phyloP scores from a whole-genome alignment of 2,888 invertebrate genomes.

The Baccha elongata region DNA sequence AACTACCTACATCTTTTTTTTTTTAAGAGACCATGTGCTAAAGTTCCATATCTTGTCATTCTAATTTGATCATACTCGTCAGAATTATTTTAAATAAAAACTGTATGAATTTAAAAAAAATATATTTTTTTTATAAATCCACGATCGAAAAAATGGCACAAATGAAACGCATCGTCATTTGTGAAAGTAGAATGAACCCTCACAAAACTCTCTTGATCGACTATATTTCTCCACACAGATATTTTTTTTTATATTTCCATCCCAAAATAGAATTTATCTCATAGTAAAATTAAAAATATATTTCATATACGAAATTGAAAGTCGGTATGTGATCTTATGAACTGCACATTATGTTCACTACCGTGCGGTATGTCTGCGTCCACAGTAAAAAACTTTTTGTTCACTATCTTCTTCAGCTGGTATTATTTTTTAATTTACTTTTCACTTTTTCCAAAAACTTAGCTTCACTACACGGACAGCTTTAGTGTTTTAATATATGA shows the following conservation, averaged over 20 bases:
- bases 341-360: conserved; percentile 45
- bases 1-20: background rate
- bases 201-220: conserved; percentile 52
- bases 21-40: conserved; percentile 6
- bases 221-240: conserved; percentile 40
- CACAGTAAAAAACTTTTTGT: background rate
- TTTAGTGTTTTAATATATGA: conserved; percentile 42
- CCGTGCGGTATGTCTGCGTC: background rate
- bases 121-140: conserved; percentile 16
- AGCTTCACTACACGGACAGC: conserved; percentile 34
- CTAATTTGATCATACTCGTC: conserved; percentile 22
- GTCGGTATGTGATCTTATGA: background rate
- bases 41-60: conserved; percentile 26
- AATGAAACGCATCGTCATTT: conserved; percentile 51
- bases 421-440: conserved; percentile 14
- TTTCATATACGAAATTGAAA: background rate
- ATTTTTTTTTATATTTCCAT: conserved; percentile 32
- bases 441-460: conserved; percentile 47
- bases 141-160: conserved; percentile 44
- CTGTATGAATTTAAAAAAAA: conserved; percentile 25
- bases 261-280: conserved; percentile 62
- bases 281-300: conserved; percentile 18
- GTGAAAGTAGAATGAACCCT: conserved; percentile 61
- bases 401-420: conserved; percentile 2
- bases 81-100: conserved; percentile 11